Percentiles rank a stretch among this genome's conserved stretches.
Conservation (phyloP, 2,113 vertebrate genomes). For the Rattus rattus region DNA sequence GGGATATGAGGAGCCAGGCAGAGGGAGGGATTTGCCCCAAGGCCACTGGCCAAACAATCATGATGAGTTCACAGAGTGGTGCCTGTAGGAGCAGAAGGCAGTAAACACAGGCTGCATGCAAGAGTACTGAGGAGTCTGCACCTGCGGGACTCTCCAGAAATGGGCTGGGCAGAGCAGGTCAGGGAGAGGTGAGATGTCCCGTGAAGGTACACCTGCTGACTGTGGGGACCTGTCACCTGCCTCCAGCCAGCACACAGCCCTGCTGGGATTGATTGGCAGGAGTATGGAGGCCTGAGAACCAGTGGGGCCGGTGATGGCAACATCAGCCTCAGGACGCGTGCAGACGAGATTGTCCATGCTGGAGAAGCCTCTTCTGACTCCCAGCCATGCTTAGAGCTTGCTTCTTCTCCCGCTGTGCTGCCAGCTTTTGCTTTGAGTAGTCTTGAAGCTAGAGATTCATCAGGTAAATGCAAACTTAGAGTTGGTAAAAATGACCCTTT, state of each 20-base stretch:
- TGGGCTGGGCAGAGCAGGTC: neutral
- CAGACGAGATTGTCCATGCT: neutral
- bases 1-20: neutral
- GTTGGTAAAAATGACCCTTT: neutral
- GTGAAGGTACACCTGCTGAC: fast-evolving
- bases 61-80: neutral
- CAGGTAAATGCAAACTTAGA: neutral
- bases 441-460: neutral
- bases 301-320: fast-evolving
- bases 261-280: neutral
- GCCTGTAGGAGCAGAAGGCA: neutral
- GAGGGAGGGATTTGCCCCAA: neutral
- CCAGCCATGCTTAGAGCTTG: neutral
- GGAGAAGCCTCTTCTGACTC: neutral
- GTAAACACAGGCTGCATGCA: neutral
- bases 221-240: neutral
- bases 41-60: neutral
- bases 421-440: neutral
- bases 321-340: neutral
- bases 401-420: neutral
- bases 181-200: too few species aligned
- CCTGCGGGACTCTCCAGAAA: neutral
- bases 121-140: neutral
- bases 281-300: neutral
- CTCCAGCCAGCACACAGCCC: neutral